phyloP scores from a whole-genome alignment of 2,888 invertebrate genomes.

The Tiliacea citrago region DNA sequence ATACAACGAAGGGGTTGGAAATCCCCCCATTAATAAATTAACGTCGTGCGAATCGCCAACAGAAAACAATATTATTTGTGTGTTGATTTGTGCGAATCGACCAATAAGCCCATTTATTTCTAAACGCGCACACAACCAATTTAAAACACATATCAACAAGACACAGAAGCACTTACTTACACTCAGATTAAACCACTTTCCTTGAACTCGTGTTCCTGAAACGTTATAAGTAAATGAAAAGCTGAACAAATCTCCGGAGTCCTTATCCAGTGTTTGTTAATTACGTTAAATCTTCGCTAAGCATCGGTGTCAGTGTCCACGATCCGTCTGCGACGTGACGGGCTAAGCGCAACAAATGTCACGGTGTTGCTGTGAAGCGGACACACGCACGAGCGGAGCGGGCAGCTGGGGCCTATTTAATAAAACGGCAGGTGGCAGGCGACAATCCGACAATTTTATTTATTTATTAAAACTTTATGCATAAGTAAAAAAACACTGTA shows the following conservation, averaged over 20 bases:
- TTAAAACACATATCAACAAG: constrained; percentile 7
- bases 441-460: not conserved
- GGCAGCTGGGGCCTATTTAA: not conserved
- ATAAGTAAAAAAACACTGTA: too few species aligned
- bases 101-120: not conserved
- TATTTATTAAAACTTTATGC: too few species aligned
- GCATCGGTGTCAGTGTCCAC: constrained; percentile 43
- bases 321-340: constrained; percentile 47
- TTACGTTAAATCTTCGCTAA: constrained; percentile 57
- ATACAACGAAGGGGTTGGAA: too few species aligned
- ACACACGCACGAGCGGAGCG: constrained; percentile 15
- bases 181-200: constrained; percentile 9
- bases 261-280: constrained; percentile 46
- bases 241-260: constrained; percentile 46
- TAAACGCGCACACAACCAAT: not conserved
- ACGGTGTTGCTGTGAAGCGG: constrained; percentile 20
- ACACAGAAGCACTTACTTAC: not conserved
- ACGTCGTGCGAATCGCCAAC: too few species aligned
- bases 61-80: too few species aligned
- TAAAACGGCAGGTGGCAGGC: not conserved
- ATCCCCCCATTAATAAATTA: too few species aligned
- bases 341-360: constrained; percentile 61
- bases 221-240: constrained; percentile 50
- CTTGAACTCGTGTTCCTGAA: constrained; percentile 10
- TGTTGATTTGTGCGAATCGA: too few species aligned